Percentiles rank a stretch among this genome's conserved stretches.
phyloP scores from a whole-genome alignment of 2,113 vertebrate genomes.

The Plectropomus leopardus region DNA sequence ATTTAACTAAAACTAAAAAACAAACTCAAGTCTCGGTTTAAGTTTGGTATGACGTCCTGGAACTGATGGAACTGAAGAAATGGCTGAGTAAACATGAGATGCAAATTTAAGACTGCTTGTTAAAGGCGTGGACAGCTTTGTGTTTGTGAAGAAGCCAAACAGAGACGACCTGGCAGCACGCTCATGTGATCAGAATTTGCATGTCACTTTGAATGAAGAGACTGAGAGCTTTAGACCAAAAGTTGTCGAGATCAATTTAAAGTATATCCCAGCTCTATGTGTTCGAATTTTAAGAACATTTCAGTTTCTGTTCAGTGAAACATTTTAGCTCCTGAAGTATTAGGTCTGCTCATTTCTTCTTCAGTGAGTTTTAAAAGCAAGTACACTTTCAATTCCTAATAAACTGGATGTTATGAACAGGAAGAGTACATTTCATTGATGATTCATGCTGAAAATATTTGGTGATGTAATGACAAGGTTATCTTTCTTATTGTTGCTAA shows the following conservation, averaged over 20 bases:
- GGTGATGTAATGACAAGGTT: slow-evolving; percentile 2
- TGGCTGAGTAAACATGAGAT: slow-evolving; percentile 27
- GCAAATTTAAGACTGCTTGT: slow-evolving; percentile 36
- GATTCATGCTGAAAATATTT: background rate
- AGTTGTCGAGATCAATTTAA: background rate
- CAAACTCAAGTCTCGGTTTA: background rate
- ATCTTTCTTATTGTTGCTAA: background rate
- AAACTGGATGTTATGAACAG: background rate
- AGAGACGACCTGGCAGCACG: background rate
- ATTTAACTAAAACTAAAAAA: background rate
- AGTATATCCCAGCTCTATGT: background rate
- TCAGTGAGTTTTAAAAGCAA: background rate
- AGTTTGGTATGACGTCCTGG: background rate
- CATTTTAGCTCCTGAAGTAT: background rate
- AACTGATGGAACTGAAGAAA: slow-evolving; percentile 20
- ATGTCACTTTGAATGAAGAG: slow-evolving; percentile 65
- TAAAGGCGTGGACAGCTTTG: slow-evolving; percentile 50
- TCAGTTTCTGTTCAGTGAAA: background rate
- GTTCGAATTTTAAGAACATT: background rate
- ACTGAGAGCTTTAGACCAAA: background rate
- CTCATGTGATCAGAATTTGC: slow-evolving; percentile 68
- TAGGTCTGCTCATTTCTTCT: slow-evolving; percentile 23
- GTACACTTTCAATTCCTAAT: background rate
- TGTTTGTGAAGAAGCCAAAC: slow-evolving; percentile 15
- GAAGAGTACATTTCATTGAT: background rate